phyloP scores from a whole-genome alignment of 1,140 invertebrate species.

The Drosophila murphyi region DNA sequence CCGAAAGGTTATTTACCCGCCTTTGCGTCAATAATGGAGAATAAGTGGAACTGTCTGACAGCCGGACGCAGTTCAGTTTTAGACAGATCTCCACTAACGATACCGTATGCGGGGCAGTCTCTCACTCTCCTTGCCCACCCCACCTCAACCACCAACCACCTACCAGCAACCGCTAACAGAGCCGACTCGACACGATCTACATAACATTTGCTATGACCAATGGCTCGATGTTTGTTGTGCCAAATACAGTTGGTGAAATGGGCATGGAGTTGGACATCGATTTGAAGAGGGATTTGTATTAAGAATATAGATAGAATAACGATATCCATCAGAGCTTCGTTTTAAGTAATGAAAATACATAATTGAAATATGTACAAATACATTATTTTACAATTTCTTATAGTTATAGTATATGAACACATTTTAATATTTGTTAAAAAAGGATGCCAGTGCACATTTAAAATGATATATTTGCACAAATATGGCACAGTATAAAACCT shows the following conservation, averaged over 20 bases:
- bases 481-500: neutral
- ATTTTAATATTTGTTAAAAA: no score
- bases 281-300: constrained; percentile 10
- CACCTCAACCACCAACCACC: no score
- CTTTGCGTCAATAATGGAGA: constrained; percentile 68
- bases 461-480: neutral
- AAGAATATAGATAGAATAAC: neutral
- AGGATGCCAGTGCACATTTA: no score
- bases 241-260: constrained; percentile 56
- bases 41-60: constrained; percentile 23
- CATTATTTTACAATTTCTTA: no score
- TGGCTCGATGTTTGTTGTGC: constrained; percentile 55
- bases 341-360: no score
- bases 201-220: constrained; percentile 77
- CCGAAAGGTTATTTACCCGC: constrained; percentile 76
- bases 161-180: constrained; percentile 2
- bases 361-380: no score
- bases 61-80: constrained; percentile 37
- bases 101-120: constrained; percentile 52
- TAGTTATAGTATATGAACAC: no score
- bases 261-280: constrained; percentile 25
- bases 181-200: constrained; percentile 66
- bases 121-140: neutral
- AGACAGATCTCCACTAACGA: constrained; percentile 69
- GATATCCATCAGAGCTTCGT: neutral